A percentile compares a stretch with the other conserved stretches of the same genome.
These are phyloP conservation scores for Leptobrachium leishanense DNA, from an alignment of 2,113 vertebrate genomes.

Conservation along the genomic window DNA sequence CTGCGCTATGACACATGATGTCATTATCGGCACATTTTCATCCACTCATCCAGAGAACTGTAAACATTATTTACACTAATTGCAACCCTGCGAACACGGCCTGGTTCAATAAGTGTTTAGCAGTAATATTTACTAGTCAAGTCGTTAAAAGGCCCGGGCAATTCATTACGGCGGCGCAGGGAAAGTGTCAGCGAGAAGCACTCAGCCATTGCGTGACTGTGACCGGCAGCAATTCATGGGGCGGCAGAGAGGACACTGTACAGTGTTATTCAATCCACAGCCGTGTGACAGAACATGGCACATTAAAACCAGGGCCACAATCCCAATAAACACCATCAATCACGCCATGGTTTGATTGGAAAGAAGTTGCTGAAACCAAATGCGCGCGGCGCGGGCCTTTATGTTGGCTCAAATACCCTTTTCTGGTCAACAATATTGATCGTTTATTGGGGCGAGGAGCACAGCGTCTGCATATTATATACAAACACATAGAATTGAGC, in stretches of 20 bases:
- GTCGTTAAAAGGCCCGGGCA: slow-evolving; percentile 17
- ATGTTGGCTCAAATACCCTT: too few relatives aligned
- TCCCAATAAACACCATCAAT: not conserved
- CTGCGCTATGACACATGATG: not conserved
- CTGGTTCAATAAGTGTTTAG: slow-evolving; percentile 17
- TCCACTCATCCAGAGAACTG: slow-evolving; percentile 5
- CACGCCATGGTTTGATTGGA: not conserved
- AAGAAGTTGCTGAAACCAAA: too few relatives aligned
- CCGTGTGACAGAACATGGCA: not conserved
- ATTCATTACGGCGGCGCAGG: slow-evolving; percentile 10
- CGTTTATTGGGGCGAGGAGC: too few relatives aligned
- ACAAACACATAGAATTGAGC: too few relatives aligned
- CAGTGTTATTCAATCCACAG: not conserved
- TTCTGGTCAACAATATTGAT: too few relatives aligned
- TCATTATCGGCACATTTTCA: slow-evolving; percentile 21
- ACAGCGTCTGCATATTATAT: too few relatives aligned
- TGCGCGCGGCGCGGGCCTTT: too few relatives aligned
- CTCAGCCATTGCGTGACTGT: not conserved
- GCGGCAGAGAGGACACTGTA: not conserved
- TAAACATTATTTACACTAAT: slow-evolving; percentile 30
- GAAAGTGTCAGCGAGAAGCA: not conserved
- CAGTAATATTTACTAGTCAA: slow-evolving; percentile 28
- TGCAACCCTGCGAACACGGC: not conserved
- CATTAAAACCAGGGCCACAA: not conserved
- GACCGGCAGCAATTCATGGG: not conserved